Conservation (phyloP, 35 echinoderm and acorn worm genomes). For the Lytechinus variegatus region DNA sequence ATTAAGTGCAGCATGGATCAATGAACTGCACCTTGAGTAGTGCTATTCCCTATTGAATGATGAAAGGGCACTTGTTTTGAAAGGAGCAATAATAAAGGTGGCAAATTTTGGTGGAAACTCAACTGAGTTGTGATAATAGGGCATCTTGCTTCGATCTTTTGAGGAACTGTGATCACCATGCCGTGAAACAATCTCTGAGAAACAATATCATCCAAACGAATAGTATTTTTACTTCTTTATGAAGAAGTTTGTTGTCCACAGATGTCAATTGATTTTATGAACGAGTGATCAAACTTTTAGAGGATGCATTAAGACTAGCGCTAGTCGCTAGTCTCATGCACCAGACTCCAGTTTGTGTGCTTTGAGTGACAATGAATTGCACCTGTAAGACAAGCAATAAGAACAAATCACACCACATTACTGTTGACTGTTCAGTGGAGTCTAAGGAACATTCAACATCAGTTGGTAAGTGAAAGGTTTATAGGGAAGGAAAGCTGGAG, state of each 20-base stretch:
- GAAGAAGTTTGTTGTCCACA: background rate
- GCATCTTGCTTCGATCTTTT: background rate
- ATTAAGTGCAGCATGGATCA: too few species aligned
- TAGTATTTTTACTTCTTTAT: background rate
- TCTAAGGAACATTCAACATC: slow-evolving; percentile 40
- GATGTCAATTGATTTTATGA: background rate
- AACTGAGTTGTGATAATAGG: background rate
- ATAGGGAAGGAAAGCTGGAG: background rate
- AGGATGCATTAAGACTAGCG: background rate
- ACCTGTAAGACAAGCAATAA: slow-evolving; percentile 1
- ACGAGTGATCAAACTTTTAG: background rate
- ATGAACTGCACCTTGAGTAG: too few species aligned
- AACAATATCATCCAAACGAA: background rate
- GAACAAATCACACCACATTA: slow-evolving; percentile 34
- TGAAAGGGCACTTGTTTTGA: background rate
- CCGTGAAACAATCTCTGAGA: background rate
- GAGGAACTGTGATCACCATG: background rate
- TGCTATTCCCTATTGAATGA: background rate
- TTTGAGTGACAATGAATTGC: slow-evolving; percentile 23
- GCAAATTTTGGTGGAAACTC: background rate
- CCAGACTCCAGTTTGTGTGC: background rate
- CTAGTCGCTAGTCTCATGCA: background rate
- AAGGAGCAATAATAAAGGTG: background rate
- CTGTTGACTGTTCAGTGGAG: slow-evolving; percentile 50
- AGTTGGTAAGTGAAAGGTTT: slow-evolving; percentile 31